phyloP scores from a whole-genome alignment of 2,888 invertebrate species.

The Holacanthella duospinosa region DNA sequence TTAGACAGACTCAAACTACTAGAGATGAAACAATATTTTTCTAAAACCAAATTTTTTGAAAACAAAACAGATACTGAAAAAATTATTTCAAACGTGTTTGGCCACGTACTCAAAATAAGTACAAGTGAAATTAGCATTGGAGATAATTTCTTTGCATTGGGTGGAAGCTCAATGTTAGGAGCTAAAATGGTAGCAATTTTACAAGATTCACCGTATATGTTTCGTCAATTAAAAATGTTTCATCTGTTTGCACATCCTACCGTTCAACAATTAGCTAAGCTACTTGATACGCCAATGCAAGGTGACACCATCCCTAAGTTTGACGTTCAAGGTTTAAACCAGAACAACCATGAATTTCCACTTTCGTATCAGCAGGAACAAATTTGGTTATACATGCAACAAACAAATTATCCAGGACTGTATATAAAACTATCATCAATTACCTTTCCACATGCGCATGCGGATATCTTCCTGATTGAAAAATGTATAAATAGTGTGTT shows the following conservation, averaged over 20 bases:
- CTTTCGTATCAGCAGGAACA: constrained; percentile 5
- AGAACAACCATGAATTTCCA: too few species aligned
- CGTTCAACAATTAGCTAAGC: too few species aligned
- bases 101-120: background rate
- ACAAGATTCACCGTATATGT: background rate
- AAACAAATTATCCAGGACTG: background rate
- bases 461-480: too few species aligned
- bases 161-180: background rate
- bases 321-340: too few species aligned
- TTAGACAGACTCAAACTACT: background rate
- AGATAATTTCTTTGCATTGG: background rate
- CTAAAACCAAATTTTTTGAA: too few species aligned
- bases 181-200: background rate
- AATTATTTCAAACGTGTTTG: background rate
- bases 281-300: too few species aligned
- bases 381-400: constrained; percentile 5
- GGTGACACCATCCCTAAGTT: too few species aligned
- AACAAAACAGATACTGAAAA: background rate
- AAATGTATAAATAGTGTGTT: background rate
- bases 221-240: too few species aligned
- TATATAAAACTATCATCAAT: background rate
- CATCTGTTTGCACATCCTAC: too few species aligned
- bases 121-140: background rate
- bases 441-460: background rate
- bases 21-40: background rate